Evolutionary conservation across 2,797 vertebrate genomes (phyloP).

Genomic region (Chrysocyon brachyurus): DNA sequence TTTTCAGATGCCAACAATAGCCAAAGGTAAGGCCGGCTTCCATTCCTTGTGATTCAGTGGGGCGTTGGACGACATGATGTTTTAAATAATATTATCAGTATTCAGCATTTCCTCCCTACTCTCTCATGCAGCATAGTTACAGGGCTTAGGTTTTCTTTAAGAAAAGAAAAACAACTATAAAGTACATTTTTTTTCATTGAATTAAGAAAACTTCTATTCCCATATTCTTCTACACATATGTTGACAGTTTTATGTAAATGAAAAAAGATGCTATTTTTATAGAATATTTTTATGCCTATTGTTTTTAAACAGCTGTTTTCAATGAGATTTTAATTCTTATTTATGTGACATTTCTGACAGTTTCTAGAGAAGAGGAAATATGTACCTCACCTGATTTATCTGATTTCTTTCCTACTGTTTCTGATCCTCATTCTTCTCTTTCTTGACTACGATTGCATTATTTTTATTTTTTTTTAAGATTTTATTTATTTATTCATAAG

Average conservation of each 20-base stretch:
- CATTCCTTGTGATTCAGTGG: neutral
- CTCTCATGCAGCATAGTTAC: accelerated
- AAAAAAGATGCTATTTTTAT: neutral
- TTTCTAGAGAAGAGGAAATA: neutral
- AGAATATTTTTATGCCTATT: neutral
- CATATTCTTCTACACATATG: neutral
- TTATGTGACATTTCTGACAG: neutral
- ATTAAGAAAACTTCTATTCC: neutral
- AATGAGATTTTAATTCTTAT: neutral
- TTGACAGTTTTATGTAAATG: neutral
- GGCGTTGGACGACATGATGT: neutral
- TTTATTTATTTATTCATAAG: too few species aligned
- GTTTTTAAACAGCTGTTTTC: neutral
- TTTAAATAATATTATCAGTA: neutral
- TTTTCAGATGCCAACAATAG: conserved; percentile 96
- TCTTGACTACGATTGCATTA: neutral
- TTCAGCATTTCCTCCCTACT: neutral
- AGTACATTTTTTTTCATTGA: neutral
- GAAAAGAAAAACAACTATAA: neutral
- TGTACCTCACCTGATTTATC: accelerated
- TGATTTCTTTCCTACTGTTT: neutral
- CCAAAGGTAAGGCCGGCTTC: conserved; percentile 91
- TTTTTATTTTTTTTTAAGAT: too few species aligned
- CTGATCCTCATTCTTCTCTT: neutral
- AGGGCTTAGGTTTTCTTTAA: neutral